Percentiles rank a stretch among this genome's conserved stretches.
Conservation (phyloP, 2,888 invertebrate genomes). For the Flexamia atlantica region DNA sequence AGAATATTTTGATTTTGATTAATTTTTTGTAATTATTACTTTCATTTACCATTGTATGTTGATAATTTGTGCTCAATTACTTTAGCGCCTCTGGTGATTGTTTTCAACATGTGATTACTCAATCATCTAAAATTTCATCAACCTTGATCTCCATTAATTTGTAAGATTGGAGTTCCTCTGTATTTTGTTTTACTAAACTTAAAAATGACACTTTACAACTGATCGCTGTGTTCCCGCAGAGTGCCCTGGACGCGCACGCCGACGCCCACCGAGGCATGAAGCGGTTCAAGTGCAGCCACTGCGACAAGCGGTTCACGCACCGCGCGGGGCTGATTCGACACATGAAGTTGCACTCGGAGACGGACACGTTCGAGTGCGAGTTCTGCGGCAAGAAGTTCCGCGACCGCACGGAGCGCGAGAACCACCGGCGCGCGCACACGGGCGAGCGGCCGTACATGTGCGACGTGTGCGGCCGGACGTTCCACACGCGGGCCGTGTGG, state of each 20-base stretch:
- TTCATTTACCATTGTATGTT: too few relatives aligned
- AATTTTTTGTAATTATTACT: too few relatives aligned
- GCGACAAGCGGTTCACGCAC: slow-evolving; percentile 56
- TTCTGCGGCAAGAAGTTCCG: slow-evolving; percentile 60
- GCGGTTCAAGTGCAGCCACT: slow-evolving; percentile 39
- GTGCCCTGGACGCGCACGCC: slow-evolving; percentile 44
- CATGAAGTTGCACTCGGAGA: slow-evolving; percentile 53
- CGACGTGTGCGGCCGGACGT: slow-evolving; percentile 55
- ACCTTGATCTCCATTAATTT: too few relatives aligned
- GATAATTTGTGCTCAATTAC: too few relatives aligned
- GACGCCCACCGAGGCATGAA: slow-evolving; percentile 56
- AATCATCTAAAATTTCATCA: too few relatives aligned
- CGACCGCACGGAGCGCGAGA: slow-evolving; percentile 47
- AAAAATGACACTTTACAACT: too few relatives aligned
- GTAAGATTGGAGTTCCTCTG: too few relatives aligned
- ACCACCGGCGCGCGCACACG: slow-evolving; percentile 58
- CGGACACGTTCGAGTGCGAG: slow-evolving; percentile 51
- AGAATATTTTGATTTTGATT: too few relatives aligned
- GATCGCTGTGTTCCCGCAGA: too few relatives aligned
- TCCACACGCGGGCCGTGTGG: slow-evolving; percentile 59
- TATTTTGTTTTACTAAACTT: too few relatives aligned
- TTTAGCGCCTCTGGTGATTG: too few relatives aligned
- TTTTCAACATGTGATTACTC: too few relatives aligned
- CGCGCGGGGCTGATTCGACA: slow-evolving; percentile 53
- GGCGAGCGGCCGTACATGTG: slow-evolving; percentile 60